phyloP scores from a whole-genome alignment of 1,140 invertebrate species.

The Bombus soroeensis region DNA sequence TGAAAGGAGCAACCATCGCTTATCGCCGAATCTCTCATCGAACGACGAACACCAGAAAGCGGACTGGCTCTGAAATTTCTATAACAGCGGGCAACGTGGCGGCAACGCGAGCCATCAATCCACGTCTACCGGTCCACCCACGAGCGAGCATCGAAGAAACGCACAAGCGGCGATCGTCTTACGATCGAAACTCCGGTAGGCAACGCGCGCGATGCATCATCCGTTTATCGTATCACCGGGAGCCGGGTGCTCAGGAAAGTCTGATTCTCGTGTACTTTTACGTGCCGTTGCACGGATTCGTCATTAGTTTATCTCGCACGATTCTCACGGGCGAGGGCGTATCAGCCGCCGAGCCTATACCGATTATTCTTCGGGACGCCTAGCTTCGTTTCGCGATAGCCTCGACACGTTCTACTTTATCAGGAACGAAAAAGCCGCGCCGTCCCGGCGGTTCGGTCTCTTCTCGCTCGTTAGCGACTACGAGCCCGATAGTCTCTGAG shows the following conservation, averaged over 20 bases:
- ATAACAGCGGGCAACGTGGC: background rate
- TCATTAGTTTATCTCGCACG: conserved; percentile 45
- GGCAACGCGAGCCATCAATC: conserved; percentile 14
- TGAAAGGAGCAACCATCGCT: background rate
- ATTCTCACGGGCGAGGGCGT: conserved; percentile 35
- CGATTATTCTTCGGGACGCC: conserved; percentile 57
- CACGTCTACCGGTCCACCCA: conserved; percentile 35
- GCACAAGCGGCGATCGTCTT: background rate
- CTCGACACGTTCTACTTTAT: conserved; percentile 55
- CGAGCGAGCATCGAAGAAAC: background rate
- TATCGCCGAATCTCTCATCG: background rate
- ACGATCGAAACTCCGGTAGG: background rate
- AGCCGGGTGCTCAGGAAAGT: background rate
- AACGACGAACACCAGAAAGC: too few species aligned
- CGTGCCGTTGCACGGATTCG: conserved; percentile 44
- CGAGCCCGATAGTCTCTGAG: conserved; percentile 31
- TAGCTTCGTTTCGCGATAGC: conserved; percentile 51
- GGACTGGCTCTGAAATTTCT: background rate
- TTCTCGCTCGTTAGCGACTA: conserved; percentile 48
- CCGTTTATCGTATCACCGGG: conserved; percentile 45
- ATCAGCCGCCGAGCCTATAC: conserved; percentile 43
- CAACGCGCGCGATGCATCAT: conserved; percentile 25
- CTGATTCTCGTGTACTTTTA: conserved; percentile 22
- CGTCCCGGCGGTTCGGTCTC: background rate
- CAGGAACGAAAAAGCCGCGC: background rate